phyloP scores from a whole-genome alignment of 2,113 vertebrate species.

The Panthera leo region DNA sequence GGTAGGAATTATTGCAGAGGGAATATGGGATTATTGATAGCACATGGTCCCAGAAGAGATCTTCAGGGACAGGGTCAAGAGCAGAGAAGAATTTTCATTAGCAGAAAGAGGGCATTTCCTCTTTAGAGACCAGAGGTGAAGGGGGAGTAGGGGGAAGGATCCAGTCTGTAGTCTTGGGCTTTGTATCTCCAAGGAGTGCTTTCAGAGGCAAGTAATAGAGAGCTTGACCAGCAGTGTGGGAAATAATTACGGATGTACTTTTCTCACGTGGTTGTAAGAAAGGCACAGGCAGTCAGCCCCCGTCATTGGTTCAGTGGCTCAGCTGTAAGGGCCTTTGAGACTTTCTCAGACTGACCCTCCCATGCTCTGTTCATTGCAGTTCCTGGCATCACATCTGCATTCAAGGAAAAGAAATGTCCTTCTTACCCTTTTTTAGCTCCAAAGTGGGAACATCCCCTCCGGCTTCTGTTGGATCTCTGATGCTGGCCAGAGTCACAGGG shows the following conservation, averaged over 20 bases:
- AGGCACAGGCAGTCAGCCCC: rapidly evolving
- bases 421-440: neutral
- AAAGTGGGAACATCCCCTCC: neutral
- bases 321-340: neutral
- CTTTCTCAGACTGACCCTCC: neutral
- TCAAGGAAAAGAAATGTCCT: neutral
- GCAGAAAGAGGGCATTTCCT: conserved; percentile 2
- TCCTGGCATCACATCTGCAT: neutral
- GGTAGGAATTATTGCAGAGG: neutral
- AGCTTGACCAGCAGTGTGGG: neutral
- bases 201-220: neutral
- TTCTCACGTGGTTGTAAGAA: neutral
- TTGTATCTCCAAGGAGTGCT: neutral
- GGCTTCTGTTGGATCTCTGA: neutral
- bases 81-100: conserved; percentile 36
- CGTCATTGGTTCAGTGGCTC: neutral
- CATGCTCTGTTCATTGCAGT: neutral
- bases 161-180: neutral
- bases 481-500: neutral
- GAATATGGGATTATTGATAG: conserved; percentile 7
- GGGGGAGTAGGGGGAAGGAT: neutral
- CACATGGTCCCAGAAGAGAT: neutral
- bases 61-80: neutral
- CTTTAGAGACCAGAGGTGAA: conserved; percentile 11
- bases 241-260: neutral